These are phyloP conservation scores for Gracilinanus agilis DNA, from an alignment of 2,113 vertebrate genomes.

Conservation along the genomic window DNA sequence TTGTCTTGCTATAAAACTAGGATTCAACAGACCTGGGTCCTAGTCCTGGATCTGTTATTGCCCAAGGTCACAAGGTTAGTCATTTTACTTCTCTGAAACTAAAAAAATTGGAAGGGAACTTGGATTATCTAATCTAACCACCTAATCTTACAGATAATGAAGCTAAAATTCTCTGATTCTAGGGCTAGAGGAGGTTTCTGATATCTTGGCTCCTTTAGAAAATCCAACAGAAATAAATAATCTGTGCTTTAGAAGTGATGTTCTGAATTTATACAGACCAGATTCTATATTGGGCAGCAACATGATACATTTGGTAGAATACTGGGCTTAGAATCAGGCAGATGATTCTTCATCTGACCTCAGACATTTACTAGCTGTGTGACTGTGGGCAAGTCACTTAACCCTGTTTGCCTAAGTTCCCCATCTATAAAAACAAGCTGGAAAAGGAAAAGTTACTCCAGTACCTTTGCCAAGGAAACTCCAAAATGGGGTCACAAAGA, in stretches of 20 bases:
- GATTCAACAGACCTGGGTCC: not conserved
- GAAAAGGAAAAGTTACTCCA: not conserved
- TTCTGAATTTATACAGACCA: not conserved
- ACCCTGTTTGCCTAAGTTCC: not conserved
- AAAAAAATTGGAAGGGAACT: not conserved
- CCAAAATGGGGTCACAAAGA: not conserved
- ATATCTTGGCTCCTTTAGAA: not conserved
- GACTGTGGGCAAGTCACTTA: not conserved
- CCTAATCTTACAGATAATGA: not conserved
- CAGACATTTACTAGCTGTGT: not conserved
- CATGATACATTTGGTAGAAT: not conserved
- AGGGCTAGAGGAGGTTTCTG: not conserved
- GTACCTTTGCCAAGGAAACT: not conserved
- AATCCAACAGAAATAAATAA: not conserved
- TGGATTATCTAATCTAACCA: not conserved
- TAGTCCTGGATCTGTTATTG: not conserved
- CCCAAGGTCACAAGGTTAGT: not conserved
- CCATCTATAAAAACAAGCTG: not conserved
- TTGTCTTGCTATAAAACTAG: not conserved
- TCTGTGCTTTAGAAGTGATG: not conserved
- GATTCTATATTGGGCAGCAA: not conserved
- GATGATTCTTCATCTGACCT: not conserved
- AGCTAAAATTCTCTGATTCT: not conserved
- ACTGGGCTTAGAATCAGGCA: not conserved
- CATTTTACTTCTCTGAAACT: not conserved